phyloP scores from a whole-genome alignment of 1,140 invertebrate genomes.

The Vanessa tameamea region DNA sequence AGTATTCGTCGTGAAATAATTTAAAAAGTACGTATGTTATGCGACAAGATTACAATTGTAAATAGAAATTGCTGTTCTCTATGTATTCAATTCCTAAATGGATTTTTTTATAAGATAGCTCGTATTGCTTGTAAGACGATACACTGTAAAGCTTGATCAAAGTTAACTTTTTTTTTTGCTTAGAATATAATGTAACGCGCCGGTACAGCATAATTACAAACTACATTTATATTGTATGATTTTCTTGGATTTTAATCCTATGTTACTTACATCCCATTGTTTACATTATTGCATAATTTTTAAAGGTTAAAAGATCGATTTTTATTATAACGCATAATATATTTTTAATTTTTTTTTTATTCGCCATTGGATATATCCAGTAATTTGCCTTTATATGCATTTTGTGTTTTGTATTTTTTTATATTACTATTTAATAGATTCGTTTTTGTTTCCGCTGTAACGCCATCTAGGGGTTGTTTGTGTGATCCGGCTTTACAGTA shows the following conservation, averaged over 20 bases:
- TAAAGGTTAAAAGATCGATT: background rate
- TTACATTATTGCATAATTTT: conserved; percentile 4
- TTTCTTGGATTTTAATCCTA: conserved; percentile 4
- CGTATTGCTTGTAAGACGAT: conserved; percentile 50
- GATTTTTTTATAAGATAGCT: conserved; percentile 52
- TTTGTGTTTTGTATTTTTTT: conserved; percentile 5
- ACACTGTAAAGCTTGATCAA: conserved; percentile 47
- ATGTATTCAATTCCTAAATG: conserved; percentile 48
- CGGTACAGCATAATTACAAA: background rate
- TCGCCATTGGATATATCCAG: background rate
- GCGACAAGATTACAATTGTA: conserved; percentile 68
- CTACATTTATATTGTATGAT: background rate
- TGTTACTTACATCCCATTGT: background rate
- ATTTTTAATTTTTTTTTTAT: background rate
- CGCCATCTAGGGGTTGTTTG: conserved; percentile 25
- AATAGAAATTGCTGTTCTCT: conserved; percentile 60
- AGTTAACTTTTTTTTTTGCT: conserved; percentile 7
- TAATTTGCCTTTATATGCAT: conserved; percentile 1
- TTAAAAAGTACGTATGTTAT: conserved; percentile 52
- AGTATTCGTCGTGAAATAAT: conserved; percentile 19
- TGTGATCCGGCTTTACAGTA: conserved; percentile 45
- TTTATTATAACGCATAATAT: conserved; percentile 10
- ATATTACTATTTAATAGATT: conserved; percentile 1
- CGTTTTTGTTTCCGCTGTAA: conserved; percentile 26
- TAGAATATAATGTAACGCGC: background rate